Percentiles rank a stretch among this genome's conserved stretches.
Conservation (phyloP, 2,888 invertebrate genomes). For the Pteria penguin region DNA sequence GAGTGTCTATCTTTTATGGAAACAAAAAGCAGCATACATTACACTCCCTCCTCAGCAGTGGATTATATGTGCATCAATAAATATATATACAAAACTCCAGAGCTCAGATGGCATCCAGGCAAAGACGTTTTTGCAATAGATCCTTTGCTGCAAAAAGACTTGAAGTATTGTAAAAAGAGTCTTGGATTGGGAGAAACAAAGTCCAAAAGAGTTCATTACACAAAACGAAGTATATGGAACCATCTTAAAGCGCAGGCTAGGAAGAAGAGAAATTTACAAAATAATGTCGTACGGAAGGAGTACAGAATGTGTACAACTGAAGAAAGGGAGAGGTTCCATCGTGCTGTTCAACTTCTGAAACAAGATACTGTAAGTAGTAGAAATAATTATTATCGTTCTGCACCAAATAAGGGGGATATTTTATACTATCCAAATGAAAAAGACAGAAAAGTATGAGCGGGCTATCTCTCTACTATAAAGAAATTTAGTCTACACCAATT, state of each 20-base stretch:
- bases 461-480: no score
- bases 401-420: no score
- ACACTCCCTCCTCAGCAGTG: background rate
- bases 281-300: conserved; percentile 40
- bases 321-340: conserved; percentile 58
- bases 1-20: background rate
- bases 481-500: no score
- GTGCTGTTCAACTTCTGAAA: conserved; percentile 62
- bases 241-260: background rate
- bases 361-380: conserved; percentile 50
- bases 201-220: conserved; percentile 7
- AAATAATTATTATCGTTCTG: no score
- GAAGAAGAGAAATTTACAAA: background rate
- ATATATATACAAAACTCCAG: conserved; percentile 9
- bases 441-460: no score
- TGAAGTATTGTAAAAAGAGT: background rate
- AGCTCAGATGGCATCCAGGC: conserved; percentile 15
- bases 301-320: conserved; percentile 61
- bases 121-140: background rate
- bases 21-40: background rate
- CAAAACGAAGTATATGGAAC: conserved; percentile 3
- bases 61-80: conserved; percentile 19
- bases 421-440: no score
- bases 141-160: background rate
- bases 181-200: background rate